Evolutionary conservation across 2,113 vertebrate genomes (phyloP).

Genomic region (Panthera leo): DNA sequence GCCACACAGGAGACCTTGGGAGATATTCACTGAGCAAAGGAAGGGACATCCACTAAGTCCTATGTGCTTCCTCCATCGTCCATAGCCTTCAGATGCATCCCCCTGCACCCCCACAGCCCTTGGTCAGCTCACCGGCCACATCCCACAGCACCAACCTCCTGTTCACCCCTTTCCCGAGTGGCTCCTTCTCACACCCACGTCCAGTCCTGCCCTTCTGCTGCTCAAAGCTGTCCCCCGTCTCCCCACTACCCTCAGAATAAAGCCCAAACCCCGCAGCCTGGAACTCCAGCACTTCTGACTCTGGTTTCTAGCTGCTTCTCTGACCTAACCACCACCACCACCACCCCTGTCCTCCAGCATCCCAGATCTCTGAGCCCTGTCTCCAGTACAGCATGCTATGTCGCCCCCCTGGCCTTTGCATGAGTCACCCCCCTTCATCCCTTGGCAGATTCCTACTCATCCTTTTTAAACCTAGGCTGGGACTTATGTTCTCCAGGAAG

Average conservation of each 20-base stretch:
- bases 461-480: not conserved
- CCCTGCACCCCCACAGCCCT: too few relatives aligned
- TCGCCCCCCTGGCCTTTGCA: not conserved
- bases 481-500: not conserved
- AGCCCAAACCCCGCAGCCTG: too few relatives aligned
- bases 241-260: not conserved
- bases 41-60: not conserved
- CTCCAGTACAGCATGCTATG: rapidly evolving
- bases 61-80: not conserved
- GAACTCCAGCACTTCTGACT: not conserved
- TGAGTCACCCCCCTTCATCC: not conserved
- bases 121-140: not conserved
- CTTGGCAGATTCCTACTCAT: not conserved
- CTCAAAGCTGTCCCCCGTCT: not conserved
- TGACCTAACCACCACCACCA: not conserved
- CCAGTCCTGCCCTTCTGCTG: not conserved
- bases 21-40: not conserved
- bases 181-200: not conserved
- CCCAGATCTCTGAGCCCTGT: not conserved
- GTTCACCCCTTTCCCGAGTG: not conserved
- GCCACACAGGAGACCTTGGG: not conserved
- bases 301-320: not conserved
- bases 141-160: not conserved
- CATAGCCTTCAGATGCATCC: not conserved
- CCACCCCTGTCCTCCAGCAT: not conserved